Base-by-base conservation (phyloP, 2,113 vertebrate genomes). In the Aleadryas rufinucha region DNA sequence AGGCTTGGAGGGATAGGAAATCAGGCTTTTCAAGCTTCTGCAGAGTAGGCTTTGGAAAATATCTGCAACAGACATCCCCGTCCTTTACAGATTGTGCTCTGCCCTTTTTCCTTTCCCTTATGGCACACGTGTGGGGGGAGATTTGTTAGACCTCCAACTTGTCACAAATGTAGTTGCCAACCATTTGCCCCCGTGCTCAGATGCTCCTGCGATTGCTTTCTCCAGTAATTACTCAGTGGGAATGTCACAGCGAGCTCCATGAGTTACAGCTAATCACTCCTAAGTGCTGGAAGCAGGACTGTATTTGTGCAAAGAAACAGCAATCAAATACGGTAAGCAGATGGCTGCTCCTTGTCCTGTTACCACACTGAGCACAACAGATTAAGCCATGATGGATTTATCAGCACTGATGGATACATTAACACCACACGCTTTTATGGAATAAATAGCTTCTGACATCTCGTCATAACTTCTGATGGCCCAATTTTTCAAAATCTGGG, bases 281-380 rank as follows among this genome's bases (percentile, higher is more conserved):
- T 96, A 97, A 98, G 92, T 96, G 97, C 97, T 97, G 77, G 95
- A 89, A 97, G 94, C 88, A 87, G 59, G 82, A 88, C 86, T 74
- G 72, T 77, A 80, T 95, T 97, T 97, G 94, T 85, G 91, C 93
- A 95, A 88, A 92, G 97, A 96, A 95, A 93, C 89, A 94, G 97
- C 94, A 92, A 98, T 97, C 95, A 96, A 96, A 96, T 87, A 97
- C 59, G 53, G 95, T 66, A 95, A 98, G 91, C 97, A 98, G 97
- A 98, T 98, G 97, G 97, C 95, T 93, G 93, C 77, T 93, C 57
- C 89, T 65, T 96, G 88, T 87, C 86, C 91, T 94, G 94, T 96
- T 96, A 90, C 90, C 70, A 91, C 85, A 95, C 87, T 89, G 95
- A 94, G 94, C 84, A 87, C 93, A 92, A 89, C 96, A 96, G 94